These are phyloP conservation scores for Drosophila neocordata DNA, from an alignment of 1,140 invertebrate genomes.

Conservation along the genomic window DNA sequence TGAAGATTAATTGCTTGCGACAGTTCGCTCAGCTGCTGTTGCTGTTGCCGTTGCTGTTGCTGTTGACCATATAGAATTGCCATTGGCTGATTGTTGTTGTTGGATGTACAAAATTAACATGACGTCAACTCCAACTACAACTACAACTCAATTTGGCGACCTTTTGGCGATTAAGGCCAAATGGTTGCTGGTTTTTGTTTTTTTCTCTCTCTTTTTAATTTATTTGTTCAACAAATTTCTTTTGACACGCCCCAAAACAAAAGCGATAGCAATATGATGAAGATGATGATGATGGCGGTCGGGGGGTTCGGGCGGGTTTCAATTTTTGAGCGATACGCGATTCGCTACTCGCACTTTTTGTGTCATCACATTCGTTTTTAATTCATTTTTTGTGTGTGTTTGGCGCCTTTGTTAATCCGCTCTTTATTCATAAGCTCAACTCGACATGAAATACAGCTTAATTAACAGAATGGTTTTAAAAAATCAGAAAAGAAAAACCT, in stretches of 20 bases:
- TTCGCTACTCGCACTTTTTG: constrained; percentile 47
- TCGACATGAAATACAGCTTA: constrained; percentile 76
- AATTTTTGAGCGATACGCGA: background rate
- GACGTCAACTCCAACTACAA: constrained; percentile 55
- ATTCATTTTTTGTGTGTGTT: constrained; percentile 27
- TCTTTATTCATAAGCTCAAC: constrained; percentile 74
- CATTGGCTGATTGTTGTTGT: constrained; percentile 40
- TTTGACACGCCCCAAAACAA: constrained; percentile 74
- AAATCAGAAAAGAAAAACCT: constrained; percentile 60
- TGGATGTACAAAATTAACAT: constrained; percentile 46
- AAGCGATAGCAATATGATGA: too few species aligned
- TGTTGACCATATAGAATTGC: constrained; percentile 70
- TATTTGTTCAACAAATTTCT: constrained; percentile 67
- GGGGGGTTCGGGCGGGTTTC: background rate
- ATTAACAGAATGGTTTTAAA: constrained; percentile 62
- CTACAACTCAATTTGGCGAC: constrained; percentile 65
- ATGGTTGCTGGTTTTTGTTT: constrained; percentile 26
- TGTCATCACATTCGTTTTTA: constrained; percentile 63
- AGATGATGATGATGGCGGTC: too few species aligned
- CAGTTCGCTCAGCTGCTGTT: constrained; percentile 53
- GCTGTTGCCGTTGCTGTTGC: constrained; percentile 16
- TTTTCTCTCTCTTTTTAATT: constrained; percentile 25
- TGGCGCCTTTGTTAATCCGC: constrained; percentile 29
- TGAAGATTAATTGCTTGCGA: constrained; percentile 82
- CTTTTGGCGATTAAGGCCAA: constrained; percentile 59